Conservation (phyloP, 2,113 vertebrate genomes). For the Rhynchopsitta pachyrhyncha region DNA sequence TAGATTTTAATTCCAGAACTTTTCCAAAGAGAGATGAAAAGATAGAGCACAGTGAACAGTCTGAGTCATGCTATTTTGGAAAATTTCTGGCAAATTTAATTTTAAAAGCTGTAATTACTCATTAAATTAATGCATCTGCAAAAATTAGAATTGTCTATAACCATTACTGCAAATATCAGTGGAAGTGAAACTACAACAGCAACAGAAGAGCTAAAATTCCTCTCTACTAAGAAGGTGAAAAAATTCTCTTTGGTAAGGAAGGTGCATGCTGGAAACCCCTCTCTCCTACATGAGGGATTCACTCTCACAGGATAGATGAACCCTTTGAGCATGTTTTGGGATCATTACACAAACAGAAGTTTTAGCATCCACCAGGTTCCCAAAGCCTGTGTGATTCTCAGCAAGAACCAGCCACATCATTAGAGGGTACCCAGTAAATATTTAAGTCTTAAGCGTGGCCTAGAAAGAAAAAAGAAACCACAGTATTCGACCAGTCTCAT, state of each 20-base stretch:
- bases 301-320: not conserved
- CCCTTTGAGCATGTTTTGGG: not conserved
- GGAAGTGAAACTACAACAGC: not conserved
- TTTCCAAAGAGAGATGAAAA: not conserved
- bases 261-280: fast-evolving
- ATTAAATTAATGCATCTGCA: not conserved
- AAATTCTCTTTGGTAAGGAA: not conserved
- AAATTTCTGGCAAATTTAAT: not conserved
- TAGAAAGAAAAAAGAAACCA: not conserved
- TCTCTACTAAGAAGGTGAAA: not conserved
- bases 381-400: not conserved
- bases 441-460: not conserved
- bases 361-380: not conserved
- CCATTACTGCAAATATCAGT: not conserved
- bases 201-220: not conserved
- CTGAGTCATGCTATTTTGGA: not conserved
- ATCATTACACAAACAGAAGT: not conserved
- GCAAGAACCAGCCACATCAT: not conserved
- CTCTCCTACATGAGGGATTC: not conserved
- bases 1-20: not conserved
- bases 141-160: not conserved
- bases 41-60: not conserved
- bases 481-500: not conserved
- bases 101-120: not conserved
- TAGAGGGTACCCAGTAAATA: not conserved